Evolutionary conservation across 1,140 invertebrate genomes (phyloP).

Genomic region (Cyphomyrmex costatus): DNA sequence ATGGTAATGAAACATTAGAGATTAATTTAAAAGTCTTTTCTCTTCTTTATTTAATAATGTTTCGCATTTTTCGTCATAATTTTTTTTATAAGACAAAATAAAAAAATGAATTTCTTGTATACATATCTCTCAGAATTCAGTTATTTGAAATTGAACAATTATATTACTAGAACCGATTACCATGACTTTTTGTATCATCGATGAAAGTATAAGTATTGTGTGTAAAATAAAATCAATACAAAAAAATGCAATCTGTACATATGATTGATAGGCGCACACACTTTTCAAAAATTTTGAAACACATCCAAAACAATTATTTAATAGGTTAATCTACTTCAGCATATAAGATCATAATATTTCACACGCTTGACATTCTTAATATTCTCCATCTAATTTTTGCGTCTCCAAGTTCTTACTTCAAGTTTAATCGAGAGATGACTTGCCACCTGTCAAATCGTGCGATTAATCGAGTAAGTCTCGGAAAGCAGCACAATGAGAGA

Average conservation of each 20-base stretch:
- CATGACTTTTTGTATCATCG: not conserved
- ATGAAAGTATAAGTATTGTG: not conserved
- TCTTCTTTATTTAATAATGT: not conserved
- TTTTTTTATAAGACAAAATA: not conserved
- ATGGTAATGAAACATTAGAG: not conserved
- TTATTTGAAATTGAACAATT: constrained; percentile 15
- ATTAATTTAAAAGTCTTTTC: constrained; percentile 1
- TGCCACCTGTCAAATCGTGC: constrained; percentile 16
- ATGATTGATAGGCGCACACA: not conserved
- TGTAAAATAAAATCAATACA: not conserved
- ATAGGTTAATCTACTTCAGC: not conserved
- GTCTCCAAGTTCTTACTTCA: not conserved
- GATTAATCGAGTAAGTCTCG: constrained; percentile 26
- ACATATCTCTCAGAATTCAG: not conserved
- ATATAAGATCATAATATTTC: not conserved
- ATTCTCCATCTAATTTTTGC: constrained; percentile 9
- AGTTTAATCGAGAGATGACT: constrained; percentile 20
- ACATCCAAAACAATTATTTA: not conserved
- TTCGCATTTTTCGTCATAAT: not conserved
- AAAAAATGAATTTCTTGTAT: not conserved
- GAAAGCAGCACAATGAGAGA: not conserved
- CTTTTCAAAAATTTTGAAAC: not conserved
- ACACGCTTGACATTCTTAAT: not conserved
- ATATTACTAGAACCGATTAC: not conserved
- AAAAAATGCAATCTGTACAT: not conserved